A percentile compares a stretch with the other conserved stretches of the same genome.
Conservation (phyloP, 2,888 invertebrate species). For the Keiferia lycopersicella region DNA sequence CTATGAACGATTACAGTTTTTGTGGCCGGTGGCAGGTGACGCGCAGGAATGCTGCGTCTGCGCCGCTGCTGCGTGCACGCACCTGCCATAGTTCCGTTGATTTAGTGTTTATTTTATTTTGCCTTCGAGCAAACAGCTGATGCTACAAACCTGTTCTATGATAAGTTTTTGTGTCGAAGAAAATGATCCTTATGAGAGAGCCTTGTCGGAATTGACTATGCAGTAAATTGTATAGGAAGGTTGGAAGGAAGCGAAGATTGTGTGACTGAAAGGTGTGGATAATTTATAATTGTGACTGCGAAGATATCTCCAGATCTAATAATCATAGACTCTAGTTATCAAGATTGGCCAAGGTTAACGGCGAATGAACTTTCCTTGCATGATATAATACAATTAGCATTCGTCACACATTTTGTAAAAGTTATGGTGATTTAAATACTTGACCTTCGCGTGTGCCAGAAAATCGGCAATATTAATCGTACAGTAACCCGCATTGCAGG, state of each 20-base stretch:
- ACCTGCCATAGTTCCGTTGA: slow-evolving; percentile 44
- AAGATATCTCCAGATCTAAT: neutral
- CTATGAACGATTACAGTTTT: slow-evolving; percentile 54
- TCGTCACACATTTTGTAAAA: slow-evolving; percentile 23
- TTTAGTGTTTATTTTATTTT: slow-evolving; percentile 23
- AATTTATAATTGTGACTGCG: slow-evolving; percentile 3
- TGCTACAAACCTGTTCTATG: neutral
- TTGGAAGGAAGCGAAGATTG: neutral
- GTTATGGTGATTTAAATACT: slow-evolving; percentile 16
- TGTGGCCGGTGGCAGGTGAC: slow-evolving; percentile 48
- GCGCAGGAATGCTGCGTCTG: slow-evolving; percentile 34
- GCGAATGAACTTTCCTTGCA: slow-evolving; percentile 18
- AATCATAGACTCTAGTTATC: neutral
- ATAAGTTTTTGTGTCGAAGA: neutral
- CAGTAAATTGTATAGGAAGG: slow-evolving; percentile 9
- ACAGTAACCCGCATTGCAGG: slow-evolving; percentile 16
- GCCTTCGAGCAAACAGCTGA: slow-evolving; percentile 26
- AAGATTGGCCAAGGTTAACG: slow-evolving; percentile 12
- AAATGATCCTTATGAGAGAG: neutral
- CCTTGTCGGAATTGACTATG: neutral
- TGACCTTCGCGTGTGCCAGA: slow-evolving; percentile 21
- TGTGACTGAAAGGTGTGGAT: slow-evolving; percentile 3
- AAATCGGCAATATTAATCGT: slow-evolving; percentile 15
- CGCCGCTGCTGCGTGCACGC: slow-evolving; percentile 37
- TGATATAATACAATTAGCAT: slow-evolving; percentile 20